These are phyloP conservation scores for Strongylocentrotus purpuratus DNA, from an alignment of 35 echinoderm and acorn worm species.

Conservation along the genomic window DNA sequence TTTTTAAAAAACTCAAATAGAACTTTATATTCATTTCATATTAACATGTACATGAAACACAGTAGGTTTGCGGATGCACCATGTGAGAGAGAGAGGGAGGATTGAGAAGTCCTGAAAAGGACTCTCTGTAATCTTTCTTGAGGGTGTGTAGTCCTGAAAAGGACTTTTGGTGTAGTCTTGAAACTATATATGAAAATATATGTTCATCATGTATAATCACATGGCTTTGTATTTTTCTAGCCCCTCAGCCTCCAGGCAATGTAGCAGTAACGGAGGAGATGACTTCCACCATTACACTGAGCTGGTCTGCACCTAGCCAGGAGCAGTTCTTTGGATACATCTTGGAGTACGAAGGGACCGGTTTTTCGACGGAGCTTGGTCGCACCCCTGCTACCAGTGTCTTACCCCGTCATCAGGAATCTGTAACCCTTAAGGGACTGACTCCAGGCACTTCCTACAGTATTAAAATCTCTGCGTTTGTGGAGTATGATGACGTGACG, in stretches of 20 bases:
- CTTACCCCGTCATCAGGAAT: constrained; percentile 4
- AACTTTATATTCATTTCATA: too few species aligned
- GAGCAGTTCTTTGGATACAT: constrained; percentile 63
- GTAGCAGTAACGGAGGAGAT: not conserved
- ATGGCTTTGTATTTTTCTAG: not conserved
- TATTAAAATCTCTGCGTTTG: constrained; percentile 11
- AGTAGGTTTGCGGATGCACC: too few species aligned
- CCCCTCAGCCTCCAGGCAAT: constrained; percentile 21
- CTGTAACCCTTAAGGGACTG: constrained; percentile 48
- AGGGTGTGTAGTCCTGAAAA: too few species aligned
- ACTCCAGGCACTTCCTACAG: constrained; percentile 16
- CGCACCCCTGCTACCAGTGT: constrained; percentile 41
- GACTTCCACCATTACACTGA: constrained; percentile 29
- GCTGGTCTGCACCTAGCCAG: constrained; percentile 45
- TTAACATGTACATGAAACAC: too few species aligned
- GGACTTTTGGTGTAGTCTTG: too few species aligned
- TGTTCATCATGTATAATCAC: not conserved
- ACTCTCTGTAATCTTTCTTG: too few species aligned
- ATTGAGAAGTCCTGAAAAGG: too few species aligned
- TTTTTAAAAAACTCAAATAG: too few species aligned
- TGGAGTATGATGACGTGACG: constrained; percentile 40
- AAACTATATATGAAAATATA: not conserved
- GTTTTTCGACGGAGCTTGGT: not conserved
- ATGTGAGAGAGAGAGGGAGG: too few species aligned
- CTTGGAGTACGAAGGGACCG: constrained; percentile 33